A percentile compares a stretch with the other conserved stretches of the same genome.
phyloP scores from a whole-genome alignment of 2,113 vertebrate genomes.

The Rattus norvegicus region GRCr8 NC_086019.1:16248001-16248500 shows the following conservation, averaged over 20 bases:
- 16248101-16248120: no score
- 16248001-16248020: neutral
- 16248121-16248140: neutral
- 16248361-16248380: neutral
- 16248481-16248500: no score
- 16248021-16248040: neutral
- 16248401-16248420: neutral
- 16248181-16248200: neutral
- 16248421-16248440: neutral
- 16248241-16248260: neutral
- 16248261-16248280: neutral
- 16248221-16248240: neutral
- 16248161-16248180: neutral
- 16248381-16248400: neutral
- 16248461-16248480: neutral
- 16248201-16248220: neutral
- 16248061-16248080: neutral
- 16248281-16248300: neutral
- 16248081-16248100: neutral
- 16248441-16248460: accelerated
- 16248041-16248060: accelerated
- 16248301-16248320: neutral
- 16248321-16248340: neutral
- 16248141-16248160: neutral
- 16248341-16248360: neutral